phyloP scores from a whole-genome alignment of 2,113 vertebrate genomes.

The Physeter macrocephalus region DNA sequence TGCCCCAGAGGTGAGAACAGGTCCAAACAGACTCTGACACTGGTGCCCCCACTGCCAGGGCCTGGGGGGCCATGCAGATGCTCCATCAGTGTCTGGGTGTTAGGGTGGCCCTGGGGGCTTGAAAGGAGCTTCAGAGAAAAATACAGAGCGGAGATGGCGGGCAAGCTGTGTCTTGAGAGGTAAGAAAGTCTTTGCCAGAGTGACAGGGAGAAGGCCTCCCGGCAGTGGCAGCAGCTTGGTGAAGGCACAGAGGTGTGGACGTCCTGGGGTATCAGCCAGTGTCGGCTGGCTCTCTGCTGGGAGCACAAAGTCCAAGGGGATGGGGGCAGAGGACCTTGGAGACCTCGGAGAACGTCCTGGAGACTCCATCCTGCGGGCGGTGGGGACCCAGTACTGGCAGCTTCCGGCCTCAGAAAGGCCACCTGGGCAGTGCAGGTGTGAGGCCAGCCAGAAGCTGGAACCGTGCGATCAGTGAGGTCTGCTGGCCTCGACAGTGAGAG shows the following conservation, averaged over 20 bases:
- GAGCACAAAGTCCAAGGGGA: background rate
- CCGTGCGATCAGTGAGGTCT: background rate
- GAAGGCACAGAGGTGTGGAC: background rate
- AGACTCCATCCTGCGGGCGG: background rate
- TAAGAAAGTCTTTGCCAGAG: background rate
- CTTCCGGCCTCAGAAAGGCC: background rate
- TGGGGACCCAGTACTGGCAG: background rate
- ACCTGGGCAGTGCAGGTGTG: background rate
- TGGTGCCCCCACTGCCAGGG: no score
- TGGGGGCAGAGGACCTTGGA: background rate
- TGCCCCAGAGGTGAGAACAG: background rate
- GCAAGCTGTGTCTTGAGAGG: background rate
- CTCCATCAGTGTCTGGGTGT: background rate
- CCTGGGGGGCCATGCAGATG: no score
- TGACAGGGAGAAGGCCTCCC: background rate
- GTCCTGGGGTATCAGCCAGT: background rate
- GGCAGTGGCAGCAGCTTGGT: background rate
- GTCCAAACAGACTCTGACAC: no score
- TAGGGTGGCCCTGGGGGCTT: background rate
- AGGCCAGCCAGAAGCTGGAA: background rate
- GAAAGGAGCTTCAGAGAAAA: background rate
- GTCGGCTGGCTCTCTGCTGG: background rate
- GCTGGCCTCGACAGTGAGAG: background rate
- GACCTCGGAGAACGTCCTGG: rapidly evolving
- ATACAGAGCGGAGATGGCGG: background rate